Conservation (phyloP, 2,888 invertebrate species). For the Drosophila macrospina region DNA sequence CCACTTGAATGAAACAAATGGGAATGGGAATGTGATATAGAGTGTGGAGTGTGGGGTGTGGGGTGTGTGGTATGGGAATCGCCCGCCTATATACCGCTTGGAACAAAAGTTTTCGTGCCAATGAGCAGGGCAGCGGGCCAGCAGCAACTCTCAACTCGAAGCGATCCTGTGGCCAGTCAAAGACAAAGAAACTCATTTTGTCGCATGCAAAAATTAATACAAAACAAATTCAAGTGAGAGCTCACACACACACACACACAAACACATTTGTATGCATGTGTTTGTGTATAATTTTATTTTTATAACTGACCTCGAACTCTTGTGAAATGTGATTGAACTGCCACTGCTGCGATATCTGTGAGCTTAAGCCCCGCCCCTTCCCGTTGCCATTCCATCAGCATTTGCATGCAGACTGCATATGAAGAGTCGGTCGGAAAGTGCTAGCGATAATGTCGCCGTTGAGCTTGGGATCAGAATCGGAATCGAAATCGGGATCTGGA, state of each 20-base stretch:
- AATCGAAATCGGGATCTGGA: conserved; percentile 55
- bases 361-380: conserved; percentile 34
- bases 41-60: not conserved
- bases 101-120: conserved; percentile 66
- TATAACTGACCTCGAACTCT: conserved; percentile 84
- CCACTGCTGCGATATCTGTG: conserved; percentile 76
- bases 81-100: conserved; percentile 4
- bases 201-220: conserved; percentile 73
- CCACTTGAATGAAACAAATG: conserved; percentile 69
- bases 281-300: conserved; percentile 52
- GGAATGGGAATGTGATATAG: not conserved
- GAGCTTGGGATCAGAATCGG: conserved; percentile 47
- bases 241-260: conserved; percentile 14
- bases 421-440: conserved; percentile 27
- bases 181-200: conserved; percentile 76
- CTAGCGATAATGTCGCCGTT: conserved; percentile 58
- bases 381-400: conserved; percentile 22
- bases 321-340: conserved; percentile 83
- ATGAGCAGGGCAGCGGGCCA: conserved; percentile 22
- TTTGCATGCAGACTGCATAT: conserved; percentile 82
- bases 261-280: not conserved
- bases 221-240: conserved; percentile 61
- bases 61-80: conserved; percentile 9
- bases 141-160: conserved; percentile 26
- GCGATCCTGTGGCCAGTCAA: conserved; percentile 57